These are phyloP conservation scores for Intellagama lesueurii DNA, from an alignment of 2,797 vertebrate species.

Conservation along the genomic window DNA sequence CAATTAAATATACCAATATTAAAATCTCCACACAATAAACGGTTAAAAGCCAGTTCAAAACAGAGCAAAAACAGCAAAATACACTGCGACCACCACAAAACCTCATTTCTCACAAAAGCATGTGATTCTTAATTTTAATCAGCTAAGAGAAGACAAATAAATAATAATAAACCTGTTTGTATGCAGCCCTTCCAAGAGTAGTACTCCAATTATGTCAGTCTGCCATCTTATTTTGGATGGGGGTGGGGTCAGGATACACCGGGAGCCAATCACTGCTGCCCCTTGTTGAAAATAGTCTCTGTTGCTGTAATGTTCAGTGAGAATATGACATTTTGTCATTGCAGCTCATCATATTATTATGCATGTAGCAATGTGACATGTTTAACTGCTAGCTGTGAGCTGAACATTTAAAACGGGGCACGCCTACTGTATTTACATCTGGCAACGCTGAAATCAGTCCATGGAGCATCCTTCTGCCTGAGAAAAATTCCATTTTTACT, in stretches of 20 bases:
- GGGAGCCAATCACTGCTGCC: slow-evolving; percentile 20
- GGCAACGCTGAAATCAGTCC: slow-evolving; percentile 49
- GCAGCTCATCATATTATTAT: slow-evolving; percentile 67
- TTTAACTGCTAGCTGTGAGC: slow-evolving; percentile 70
- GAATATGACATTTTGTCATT: slow-evolving; percentile 66
- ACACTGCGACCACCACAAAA: no score
- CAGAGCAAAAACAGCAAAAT: no score
- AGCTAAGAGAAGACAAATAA: background rate
- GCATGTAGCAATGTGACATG: slow-evolving; percentile 67
- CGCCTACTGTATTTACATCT: slow-evolving; percentile 49
- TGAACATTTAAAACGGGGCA: slow-evolving; percentile 67
- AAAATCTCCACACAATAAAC: no score
- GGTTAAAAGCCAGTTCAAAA: no score
- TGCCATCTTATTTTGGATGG: slow-evolving; percentile 20
- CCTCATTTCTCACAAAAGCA: no score
- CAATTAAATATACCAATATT: no score
- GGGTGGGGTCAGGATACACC: slow-evolving; percentile 4
- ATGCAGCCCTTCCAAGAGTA: background rate
- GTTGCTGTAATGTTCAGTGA: slow-evolving; percentile 66
- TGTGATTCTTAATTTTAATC: no score
- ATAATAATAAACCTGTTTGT: background rate
- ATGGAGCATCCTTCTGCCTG: slow-evolving; percentile 48
- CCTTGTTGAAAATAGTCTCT: slow-evolving; percentile 61
- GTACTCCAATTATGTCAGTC: slow-evolving; percentile 8
- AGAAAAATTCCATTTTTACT: slow-evolving; percentile 43